Conservation (phyloP, 2,797 vertebrate species). For the Melanotaenia pygmaea region DNA sequence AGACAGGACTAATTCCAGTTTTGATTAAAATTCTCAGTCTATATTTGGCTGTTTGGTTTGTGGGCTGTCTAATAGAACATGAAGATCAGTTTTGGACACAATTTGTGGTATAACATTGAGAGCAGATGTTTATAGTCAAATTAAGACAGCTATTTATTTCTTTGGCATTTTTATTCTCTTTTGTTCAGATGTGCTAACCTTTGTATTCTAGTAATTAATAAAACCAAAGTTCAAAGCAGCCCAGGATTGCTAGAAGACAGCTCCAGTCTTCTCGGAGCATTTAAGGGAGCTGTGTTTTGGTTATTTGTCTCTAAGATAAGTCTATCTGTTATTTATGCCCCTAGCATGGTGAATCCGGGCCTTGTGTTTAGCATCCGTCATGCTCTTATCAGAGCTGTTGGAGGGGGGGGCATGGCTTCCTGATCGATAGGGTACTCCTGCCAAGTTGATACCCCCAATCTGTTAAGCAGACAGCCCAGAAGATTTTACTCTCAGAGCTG, state of each 20-base stretch:
- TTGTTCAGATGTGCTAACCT: constrained; percentile 35
- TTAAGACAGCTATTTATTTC: constrained; percentile 45
- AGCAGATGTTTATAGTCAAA: constrained; percentile 60
- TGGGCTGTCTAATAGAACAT: constrained; percentile 50
- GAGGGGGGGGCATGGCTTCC: constrained; percentile 47
- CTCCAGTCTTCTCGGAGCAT: constrained; percentile 12
- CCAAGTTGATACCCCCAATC: constrained; percentile 49
- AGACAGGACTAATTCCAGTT: constrained; percentile 59
- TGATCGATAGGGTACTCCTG: constrained; percentile 60
- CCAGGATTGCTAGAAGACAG: constrained; percentile 12
- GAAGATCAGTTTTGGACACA: constrained; percentile 29
- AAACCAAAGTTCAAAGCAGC: constrained; percentile 38
- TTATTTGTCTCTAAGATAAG: constrained; percentile 59
- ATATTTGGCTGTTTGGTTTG: constrained; percentile 45
- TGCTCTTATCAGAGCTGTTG: constrained; percentile 69
- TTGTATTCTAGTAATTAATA: constrained; percentile 23
- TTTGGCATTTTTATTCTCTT: constrained; percentile 28
- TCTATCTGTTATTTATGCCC: constrained; percentile 60
- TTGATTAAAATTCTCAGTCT: constrained; percentile 67
- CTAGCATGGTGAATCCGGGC: constrained; percentile 42
- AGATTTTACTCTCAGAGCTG: constrained; percentile 37
- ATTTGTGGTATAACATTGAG: constrained; percentile 31
- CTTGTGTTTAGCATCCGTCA: constrained; percentile 77
- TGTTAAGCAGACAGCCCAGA: constrained; percentile 57
- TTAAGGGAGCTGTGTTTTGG: constrained; percentile 34